A percentile compares a stretch with the other conserved stretches of the same genome.
Evolutionary conservation across 92 coral and sea anemone genomes (phyloP).

Genomic region (Zoanthus gigantus): DNA sequence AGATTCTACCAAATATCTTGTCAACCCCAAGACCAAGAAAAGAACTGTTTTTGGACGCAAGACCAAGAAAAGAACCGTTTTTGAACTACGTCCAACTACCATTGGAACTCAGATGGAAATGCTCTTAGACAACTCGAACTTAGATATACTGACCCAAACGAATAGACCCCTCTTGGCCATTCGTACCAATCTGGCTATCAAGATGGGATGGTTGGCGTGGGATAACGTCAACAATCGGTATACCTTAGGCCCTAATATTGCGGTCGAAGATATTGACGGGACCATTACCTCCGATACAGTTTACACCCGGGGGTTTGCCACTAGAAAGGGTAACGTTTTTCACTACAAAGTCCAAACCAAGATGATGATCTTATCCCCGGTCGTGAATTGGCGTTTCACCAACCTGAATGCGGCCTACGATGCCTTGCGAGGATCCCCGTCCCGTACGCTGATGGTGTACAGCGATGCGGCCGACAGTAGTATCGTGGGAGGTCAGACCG

Average conservation of each 20-base stretch:
- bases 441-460: constrained; percentile 21
- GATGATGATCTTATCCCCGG: background rate
- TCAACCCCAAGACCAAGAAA: constrained; percentile 23
- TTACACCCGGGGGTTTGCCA: background rate
- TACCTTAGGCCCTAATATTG: background rate
- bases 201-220: background rate
- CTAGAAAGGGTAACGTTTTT: background rate
- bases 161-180: background rate
- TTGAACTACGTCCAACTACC: background rate
- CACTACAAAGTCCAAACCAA: constrained; percentile 6
- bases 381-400: constrained; percentile 9
- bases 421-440: background rate
- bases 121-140: constrained; percentile 8
- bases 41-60: constrained; percentile 23
- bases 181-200: constrained; percentile 8
- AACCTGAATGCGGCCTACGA: constrained; percentile 15
- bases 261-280: background rate
- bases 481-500: constrained; percentile 14
- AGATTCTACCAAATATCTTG: constrained; percentile 10
- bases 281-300: background rate
- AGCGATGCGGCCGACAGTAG: background rate
- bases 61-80: background rate
- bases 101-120: background rate
- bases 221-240: background rate
- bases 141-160: background rate